Evolutionary conservation across 1,140 invertebrate species (phyloP).

Genomic region (Leptestheria dahalacensis): DNA sequence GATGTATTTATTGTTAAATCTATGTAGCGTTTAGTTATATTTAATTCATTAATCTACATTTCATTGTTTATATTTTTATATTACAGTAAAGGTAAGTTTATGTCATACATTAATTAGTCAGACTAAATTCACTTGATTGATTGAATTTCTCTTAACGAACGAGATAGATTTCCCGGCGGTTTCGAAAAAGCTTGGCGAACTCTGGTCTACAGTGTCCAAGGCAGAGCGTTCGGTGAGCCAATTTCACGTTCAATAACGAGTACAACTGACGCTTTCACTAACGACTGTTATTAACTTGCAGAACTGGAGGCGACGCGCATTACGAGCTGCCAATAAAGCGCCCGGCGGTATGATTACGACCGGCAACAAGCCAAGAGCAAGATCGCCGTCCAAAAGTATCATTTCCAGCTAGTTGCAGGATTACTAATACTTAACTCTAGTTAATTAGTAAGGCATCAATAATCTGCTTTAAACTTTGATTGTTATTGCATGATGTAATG

Average conservation of each 20-base stretch:
- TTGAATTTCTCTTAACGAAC: too few relatives aligned
- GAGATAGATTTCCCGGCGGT: slow-evolving; percentile 60
- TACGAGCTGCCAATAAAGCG: slow-evolving; percentile 36
- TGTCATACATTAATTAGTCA: too few relatives aligned
- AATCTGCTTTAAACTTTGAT: background rate
- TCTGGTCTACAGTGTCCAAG: slow-evolving; percentile 58
- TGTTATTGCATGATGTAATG: background rate
- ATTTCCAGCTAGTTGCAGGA: too few relatives aligned
- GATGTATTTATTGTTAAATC: too few relatives aligned
- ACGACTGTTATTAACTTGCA: too few relatives aligned
- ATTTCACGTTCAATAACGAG: background rate
- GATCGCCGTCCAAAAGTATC: background rate
- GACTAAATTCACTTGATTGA: too few relatives aligned
- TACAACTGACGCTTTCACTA: too few relatives aligned
- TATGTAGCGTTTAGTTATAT: too few relatives aligned
- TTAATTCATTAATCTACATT: too few relatives aligned
- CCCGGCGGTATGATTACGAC: slow-evolving; percentile 12
- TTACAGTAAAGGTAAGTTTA: slow-evolving; percentile 18
- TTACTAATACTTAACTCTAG: background rate
- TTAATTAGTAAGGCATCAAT: too few relatives aligned
- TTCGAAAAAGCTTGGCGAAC: slow-evolving; percentile 60
- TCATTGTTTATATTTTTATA: slow-evolving; percentile 13
- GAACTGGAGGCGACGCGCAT: slow-evolving; percentile 59
- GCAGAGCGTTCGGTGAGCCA: slow-evolving; percentile 26
- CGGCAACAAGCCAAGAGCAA: slow-evolving; percentile 1